phyloP scores from a whole-genome alignment of 2,888 invertebrate species.

The Eilema griseolum region DNA sequence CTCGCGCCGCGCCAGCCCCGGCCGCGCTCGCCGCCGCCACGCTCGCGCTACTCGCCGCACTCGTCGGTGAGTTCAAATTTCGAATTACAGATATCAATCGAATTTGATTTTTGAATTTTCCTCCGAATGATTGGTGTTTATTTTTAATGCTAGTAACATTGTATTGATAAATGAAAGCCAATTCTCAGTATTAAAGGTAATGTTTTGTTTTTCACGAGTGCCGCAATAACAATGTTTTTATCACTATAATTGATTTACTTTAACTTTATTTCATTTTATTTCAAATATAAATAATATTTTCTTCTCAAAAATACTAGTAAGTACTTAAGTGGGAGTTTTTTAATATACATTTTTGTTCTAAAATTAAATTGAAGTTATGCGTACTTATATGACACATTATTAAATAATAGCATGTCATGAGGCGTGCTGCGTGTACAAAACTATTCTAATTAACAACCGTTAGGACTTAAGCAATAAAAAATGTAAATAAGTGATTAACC shows the following conservation, averaged over 20 bases:
- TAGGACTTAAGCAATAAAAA: not conserved
- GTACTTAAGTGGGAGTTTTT: not conserved
- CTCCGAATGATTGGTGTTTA: constrained; percentile 13
- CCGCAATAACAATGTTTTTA: constrained; percentile 21
- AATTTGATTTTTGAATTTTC: constrained; percentile 23
- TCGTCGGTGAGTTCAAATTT: constrained; percentile 75
- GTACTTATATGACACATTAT: not conserved
- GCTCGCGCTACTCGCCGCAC: constrained; percentile 70
- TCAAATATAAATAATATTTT: constrained; percentile 3
- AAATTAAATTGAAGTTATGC: not conserved
- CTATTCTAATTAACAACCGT: not conserved
- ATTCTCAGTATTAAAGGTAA: constrained; percentile 4
- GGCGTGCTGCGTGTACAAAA: not conserved
- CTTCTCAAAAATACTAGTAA: constrained; percentile 6
- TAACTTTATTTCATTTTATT: constrained; percentile 6
- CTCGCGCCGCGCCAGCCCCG: constrained; percentile 64
- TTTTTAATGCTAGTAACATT: constrained; percentile 11
- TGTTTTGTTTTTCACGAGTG: constrained; percentile 21
- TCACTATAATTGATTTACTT: constrained; percentile 3
- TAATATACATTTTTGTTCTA: not conserved
- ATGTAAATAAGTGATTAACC: constrained; percentile 21
- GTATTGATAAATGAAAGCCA: not conserved
- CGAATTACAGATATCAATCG: constrained; percentile 24
- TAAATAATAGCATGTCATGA: not conserved
- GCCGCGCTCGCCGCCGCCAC: constrained; percentile 60